A percentile compares a stretch with the other conserved stretches of the same genome.
Evolutionary conservation across 2,888 invertebrate species (phyloP).

Genomic region (Cenopis cana): DNA sequence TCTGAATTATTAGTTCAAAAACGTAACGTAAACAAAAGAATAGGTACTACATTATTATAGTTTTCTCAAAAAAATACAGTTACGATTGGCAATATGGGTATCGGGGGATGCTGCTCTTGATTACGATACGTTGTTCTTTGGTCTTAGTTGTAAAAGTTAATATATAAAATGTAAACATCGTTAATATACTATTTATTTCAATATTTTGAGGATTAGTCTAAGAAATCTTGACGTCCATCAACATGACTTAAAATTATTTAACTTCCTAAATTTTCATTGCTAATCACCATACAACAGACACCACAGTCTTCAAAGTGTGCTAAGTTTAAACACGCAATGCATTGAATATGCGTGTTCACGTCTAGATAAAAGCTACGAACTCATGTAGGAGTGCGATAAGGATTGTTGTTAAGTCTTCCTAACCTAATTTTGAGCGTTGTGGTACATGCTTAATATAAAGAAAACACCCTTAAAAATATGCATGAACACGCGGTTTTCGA

Average conservation of each 20-base stretch:
- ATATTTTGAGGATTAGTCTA: no score
- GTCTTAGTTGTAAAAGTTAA: no score
- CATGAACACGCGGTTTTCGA: neutral
- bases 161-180: no score
- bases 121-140: no score
- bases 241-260: neutral
- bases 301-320: conserved; percentile 27
- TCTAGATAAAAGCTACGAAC: conserved; percentile 26
- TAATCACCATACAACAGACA: neutral
- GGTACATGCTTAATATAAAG: neutral
- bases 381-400: conserved; percentile 31
- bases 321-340: conserved; percentile 25
- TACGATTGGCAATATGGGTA: no score
- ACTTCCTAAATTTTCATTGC: neutral
- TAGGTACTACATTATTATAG: no score
- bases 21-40: no score
- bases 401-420: conserved; percentile 16
- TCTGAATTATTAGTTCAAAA: no score
- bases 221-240: no score
- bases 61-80: no score
- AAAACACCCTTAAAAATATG: neutral
- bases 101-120: no score
- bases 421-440: conserved; percentile 15
- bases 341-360: conserved; percentile 15
- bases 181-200: no score